phyloP scores from a whole-genome alignment of 2,888 invertebrate species.

The Trichacis sp. region DNA sequence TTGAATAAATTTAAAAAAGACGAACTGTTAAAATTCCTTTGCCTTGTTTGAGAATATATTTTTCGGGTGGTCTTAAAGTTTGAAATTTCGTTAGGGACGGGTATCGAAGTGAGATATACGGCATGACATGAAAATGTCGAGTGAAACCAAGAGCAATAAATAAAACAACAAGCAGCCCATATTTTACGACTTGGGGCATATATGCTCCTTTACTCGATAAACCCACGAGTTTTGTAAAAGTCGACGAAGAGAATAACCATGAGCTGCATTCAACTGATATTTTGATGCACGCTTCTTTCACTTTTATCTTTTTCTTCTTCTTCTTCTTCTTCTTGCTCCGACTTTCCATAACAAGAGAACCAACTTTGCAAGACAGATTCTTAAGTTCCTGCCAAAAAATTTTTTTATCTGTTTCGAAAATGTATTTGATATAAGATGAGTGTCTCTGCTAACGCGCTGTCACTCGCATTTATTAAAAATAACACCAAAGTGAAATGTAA shows the following conservation, averaged over 20 bases:
- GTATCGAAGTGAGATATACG: conserved; percentile 11
- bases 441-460: too few species aligned
- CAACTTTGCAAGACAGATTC: too few species aligned
- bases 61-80: conserved; percentile 8
- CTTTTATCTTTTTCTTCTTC: too few species aligned
- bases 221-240: conserved; percentile 10
- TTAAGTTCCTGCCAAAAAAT: too few species aligned
- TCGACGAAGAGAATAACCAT: conserved; percentile 6
- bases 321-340: not conserved
- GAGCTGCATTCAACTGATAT: conserved; percentile 13
- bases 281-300: conserved; percentile 6
- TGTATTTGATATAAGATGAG: too few species aligned
- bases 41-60: not conserved
- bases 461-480: too few species aligned
- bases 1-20: too few species aligned
- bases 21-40: too few species aligned
- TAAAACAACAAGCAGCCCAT: conserved; percentile 24
- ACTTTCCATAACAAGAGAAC: too few species aligned
- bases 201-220: conserved; percentile 16
- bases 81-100: conserved; percentile 7
- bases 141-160: conserved; percentile 18
- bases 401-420: too few species aligned
- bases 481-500: too few species aligned
- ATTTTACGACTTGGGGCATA: conserved; percentile 11
- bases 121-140: conserved; percentile 13